Evolutionary conservation across 2,888 invertebrate species (phyloP), one percentile per base, ranked within the genome.

Genomic region (Campaea margaritaria): DNA sequence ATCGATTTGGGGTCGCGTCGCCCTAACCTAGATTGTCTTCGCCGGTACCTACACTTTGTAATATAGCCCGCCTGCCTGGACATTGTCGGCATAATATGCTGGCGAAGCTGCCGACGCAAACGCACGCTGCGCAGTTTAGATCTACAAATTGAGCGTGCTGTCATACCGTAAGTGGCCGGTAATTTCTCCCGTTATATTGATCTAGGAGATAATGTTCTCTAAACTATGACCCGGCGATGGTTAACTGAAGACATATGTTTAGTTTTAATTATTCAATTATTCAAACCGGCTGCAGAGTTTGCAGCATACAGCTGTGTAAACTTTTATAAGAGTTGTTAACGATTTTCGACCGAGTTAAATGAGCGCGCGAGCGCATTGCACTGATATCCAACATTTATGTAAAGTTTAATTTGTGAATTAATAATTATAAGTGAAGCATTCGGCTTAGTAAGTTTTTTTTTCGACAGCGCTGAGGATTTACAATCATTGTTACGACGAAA

Each of bases 1-100:
- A 82, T 79, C 83, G 84, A 86, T 91, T 91, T 89, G 87, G 90
- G 90, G 89, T 89, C 91, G 88, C 85, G 86, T 79, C 86, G 91
- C 90, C 91, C 90, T 91, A 91, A 90, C 91, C 91, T 81, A 91
- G 89, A 89, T 91, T 86, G 85, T 80, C 81, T 78, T 79, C 72
- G 78, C 82, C 82, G 78, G 73, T 59, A 54, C 58, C 82, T 81
- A 83, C 74, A 83, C 81, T 86, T 85, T 84, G 84, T 85, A 82
- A 74, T 72, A 72, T 72, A 74, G 69, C 72, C 75, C 73, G 72
- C 42, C 48, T 58, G 57, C 58, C 65, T 67, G 65, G 61, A 65
- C 61, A 31, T 51, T 42, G 64, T 31, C 21, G 34, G 36, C 52
- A 59, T 46, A 36, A 44, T 34, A 49, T 55, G 53, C 42, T 47